phyloP scores from a whole-genome alignment of 2,888 invertebrate species.

The Eremobia ochroleuca region DNA sequence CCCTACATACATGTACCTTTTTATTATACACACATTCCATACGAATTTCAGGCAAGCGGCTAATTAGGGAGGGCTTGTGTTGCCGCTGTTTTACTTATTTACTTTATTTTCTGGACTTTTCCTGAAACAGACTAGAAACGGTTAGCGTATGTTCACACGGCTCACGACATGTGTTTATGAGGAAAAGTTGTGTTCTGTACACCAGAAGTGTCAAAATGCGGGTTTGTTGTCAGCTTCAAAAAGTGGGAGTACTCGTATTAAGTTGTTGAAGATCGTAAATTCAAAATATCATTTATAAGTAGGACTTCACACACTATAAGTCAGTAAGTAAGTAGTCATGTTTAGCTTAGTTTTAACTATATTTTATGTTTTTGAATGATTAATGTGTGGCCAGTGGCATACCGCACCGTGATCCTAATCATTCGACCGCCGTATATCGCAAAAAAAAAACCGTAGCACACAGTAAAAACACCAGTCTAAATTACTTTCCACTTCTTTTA shows the following conservation, averaged over 20 bases:
- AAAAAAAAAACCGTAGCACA: background rate
- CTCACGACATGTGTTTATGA: constrained; percentile 15
- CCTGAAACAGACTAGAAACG: constrained; percentile 20
- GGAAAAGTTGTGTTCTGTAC: constrained; percentile 29
- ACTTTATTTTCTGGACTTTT: constrained; percentile 42
- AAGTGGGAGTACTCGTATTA: background rate
- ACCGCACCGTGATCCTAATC: background rate
- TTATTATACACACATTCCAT: constrained; percentile 24
- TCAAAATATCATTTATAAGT: background rate
- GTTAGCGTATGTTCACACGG: constrained; percentile 31
- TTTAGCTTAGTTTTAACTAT: background rate
- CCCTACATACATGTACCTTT: background rate
- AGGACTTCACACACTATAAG: too few species aligned
- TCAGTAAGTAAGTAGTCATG: too few species aligned
- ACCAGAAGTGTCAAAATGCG: constrained; percentile 19
- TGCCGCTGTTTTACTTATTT: constrained; percentile 48
- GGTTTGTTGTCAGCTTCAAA: constrained; percentile 1
- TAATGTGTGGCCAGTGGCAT: background rate
- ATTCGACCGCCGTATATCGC: background rate
- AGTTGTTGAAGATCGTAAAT: background rate
- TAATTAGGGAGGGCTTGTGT: constrained; percentile 43
- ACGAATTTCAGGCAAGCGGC: constrained; percentile 41
- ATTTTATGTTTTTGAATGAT: background rate
- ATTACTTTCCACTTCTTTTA: background rate
- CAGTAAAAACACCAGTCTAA: background rate